Evolutionary conservation across 2,888 invertebrate genomes (phyloP).

Genomic region (Hyposoter didymator): DNA sequence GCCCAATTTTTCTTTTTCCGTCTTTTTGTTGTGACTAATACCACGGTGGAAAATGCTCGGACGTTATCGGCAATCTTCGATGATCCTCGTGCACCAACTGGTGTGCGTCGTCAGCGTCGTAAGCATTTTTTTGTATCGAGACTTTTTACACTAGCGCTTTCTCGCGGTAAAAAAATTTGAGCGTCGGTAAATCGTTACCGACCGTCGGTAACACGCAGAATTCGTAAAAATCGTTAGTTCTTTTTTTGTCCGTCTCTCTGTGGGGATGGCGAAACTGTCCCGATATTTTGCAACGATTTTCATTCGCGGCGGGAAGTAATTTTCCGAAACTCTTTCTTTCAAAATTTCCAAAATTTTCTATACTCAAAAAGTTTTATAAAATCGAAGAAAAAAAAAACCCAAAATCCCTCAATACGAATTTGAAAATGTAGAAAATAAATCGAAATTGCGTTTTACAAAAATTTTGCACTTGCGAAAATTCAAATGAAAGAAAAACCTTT

Average conservation of each 20-base stretch:
- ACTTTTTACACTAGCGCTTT: neutral
- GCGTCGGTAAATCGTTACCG: slow-evolving; percentile 15
- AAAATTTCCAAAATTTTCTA: neutral
- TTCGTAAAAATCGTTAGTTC: neutral
- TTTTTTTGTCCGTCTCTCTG: neutral
- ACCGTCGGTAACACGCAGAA: neutral
- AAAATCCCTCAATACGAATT: neutral
- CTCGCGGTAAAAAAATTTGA: neutral
- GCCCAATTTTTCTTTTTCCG: slow-evolving; percentile 71
- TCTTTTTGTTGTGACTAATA: slow-evolving; percentile 80
- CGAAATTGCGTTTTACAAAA: neutral
- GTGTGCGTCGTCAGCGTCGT: slow-evolving; percentile 40
- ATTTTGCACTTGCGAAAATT: neutral
- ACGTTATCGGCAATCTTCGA: slow-evolving; percentile 69
- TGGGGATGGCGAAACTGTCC: neutral
- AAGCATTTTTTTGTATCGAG: slow-evolving; percentile 17
- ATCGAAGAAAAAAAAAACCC: neutral
- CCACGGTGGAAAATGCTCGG: slow-evolving; percentile 79
- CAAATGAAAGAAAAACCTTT: neutral
- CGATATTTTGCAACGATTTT: neutral
- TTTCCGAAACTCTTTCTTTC: neutral
- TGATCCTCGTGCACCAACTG: slow-evolving; percentile 36
- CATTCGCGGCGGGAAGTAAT: neutral
- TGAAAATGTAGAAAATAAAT: neutral
- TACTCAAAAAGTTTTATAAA: neutral